These are phyloP conservation scores for Anabacerthia variegaticeps DNA, from an alignment of 2,797 vertebrate genomes.

Conservation along the genomic window DNA sequence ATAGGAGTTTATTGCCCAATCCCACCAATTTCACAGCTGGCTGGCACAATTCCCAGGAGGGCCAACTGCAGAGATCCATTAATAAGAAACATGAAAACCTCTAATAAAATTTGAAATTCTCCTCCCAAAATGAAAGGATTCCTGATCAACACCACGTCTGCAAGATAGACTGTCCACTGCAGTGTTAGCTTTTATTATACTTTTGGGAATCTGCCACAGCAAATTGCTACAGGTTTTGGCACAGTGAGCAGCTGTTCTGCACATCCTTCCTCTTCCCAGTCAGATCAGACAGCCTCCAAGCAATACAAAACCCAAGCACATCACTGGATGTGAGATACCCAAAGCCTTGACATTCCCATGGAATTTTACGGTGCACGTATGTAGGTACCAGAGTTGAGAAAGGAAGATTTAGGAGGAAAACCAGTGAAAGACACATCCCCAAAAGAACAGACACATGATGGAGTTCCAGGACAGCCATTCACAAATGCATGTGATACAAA, in stretches of 20 bases:
- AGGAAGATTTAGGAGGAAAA: background rate
- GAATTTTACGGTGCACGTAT: background rate
- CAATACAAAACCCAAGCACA: background rate
- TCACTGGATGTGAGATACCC: background rate
- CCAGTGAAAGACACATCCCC: background rate
- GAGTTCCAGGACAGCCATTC: background rate
- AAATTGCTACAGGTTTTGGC: background rate
- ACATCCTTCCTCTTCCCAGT: accelerated
- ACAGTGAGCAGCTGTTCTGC: background rate
- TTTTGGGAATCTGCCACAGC: background rate
- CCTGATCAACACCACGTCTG: background rate
- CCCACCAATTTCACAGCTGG: background rate
- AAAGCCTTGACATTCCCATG: background rate
- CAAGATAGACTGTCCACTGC: background rate
- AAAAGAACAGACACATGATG: background rate
- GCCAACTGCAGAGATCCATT: background rate
- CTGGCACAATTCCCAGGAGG: constrained; percentile 26
- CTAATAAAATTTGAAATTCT: background rate
- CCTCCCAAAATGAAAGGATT: background rate
- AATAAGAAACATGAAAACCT: constrained; percentile 28
- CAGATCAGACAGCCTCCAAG: background rate
- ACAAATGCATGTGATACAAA: background rate
- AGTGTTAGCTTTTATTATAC: background rate
- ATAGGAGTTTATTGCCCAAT: background rate
- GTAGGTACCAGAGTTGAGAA: background rate